These are phyloP conservation scores for Bombus polaris DNA, from an alignment of 1,140 invertebrate genomes.

Conservation along the genomic window DNA sequence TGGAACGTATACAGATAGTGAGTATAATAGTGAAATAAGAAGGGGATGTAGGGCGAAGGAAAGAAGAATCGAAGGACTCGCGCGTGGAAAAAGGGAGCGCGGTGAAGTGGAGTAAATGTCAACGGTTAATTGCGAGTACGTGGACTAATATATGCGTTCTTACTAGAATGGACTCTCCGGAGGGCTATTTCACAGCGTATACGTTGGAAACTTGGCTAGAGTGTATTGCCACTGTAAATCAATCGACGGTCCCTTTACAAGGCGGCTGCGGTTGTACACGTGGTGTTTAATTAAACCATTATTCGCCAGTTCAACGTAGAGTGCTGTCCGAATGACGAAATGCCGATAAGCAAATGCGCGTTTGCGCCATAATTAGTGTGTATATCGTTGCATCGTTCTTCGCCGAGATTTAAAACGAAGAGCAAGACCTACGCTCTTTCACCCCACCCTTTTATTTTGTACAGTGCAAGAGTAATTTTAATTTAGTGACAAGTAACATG, in stretches of 20 bases:
- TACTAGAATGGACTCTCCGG: constrained; percentile 54
- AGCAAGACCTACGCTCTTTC: neutral
- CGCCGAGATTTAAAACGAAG: neutral
- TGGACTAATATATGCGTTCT: constrained; percentile 62
- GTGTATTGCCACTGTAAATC: constrained; percentile 66
- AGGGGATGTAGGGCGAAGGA: neutral
- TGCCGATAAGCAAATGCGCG: constrained; percentile 49
- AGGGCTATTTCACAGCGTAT: constrained; percentile 42
- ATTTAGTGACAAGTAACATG: neutral
- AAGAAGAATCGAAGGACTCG: constrained; percentile 60
- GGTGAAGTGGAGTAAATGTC: constrained; percentile 71
- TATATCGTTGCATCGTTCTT: constrained; percentile 31
- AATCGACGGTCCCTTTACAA: constrained; percentile 64
- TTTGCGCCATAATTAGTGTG: constrained; percentile 53
- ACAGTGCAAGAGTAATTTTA: neutral
- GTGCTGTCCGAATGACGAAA: constrained; percentile 65
- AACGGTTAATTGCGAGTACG: constrained; percentile 65
- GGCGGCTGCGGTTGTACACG: constrained; percentile 62
- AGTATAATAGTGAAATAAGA: neutral
- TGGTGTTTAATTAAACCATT: constrained; percentile 72
- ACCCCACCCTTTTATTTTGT: neutral
- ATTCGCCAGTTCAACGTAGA: constrained; percentile 59
- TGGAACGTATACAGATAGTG: neutral
- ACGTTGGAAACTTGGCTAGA: constrained; percentile 30
- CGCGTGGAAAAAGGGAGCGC: constrained; percentile 60